Base-by-base conservation (phyloP, 2,797 vertebrate genomes). In the Myioborus miniatus region DNA sequence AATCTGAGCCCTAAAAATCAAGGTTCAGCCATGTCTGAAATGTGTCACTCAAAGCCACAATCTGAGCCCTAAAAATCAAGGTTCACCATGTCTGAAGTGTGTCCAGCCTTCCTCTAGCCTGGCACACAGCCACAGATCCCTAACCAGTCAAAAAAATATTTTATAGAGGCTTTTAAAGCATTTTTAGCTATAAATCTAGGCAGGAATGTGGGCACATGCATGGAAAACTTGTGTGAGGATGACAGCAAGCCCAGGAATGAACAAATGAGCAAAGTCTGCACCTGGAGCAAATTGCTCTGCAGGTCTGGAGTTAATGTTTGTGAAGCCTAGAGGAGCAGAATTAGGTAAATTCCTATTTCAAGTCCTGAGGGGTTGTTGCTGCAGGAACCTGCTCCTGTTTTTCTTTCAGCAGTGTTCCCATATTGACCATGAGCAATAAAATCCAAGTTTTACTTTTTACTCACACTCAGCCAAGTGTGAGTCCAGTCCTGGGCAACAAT, bases 301-400 rank as follows among this genome's bases (percentile, higher is more conserved):
- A 47, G 26, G 21, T 23, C 46, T 9, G 8, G 19, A 29, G 17
- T 19, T 5, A 7, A 3, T 9, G 24, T 29, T 23, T 32, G 32
- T 20, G 34, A 41, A 9, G 10, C 15, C 32, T 34, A 32, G 32
- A 27, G 32, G 2, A 49, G 43, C 65, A 56, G 43, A 29, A 7
- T 24, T 0, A 9, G 6, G 21, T 26, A 18, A 26, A 26, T 53
- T 10, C 9, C 23, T 4, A 0, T 18, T 49, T 37, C 3, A 21
- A 43, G 9, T 21, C 1, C 5, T 5, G 32, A 47, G 62, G 27
- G 41, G 17, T 2, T 27, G 32, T 2, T 52, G 69, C 34, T 62
- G 55, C 60, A 72, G 52, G 39, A 34, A 26, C 8, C 32, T 43
- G 22, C 12, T n/a, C 8, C 17, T 69, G 37, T 7, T 56, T 62